Percentiles rank a stretch among this genome's conserved stretches.
phyloP scores from a whole-genome alignment of 1,140 invertebrate species.

The Maconellicoccus hirsutus region DNA sequence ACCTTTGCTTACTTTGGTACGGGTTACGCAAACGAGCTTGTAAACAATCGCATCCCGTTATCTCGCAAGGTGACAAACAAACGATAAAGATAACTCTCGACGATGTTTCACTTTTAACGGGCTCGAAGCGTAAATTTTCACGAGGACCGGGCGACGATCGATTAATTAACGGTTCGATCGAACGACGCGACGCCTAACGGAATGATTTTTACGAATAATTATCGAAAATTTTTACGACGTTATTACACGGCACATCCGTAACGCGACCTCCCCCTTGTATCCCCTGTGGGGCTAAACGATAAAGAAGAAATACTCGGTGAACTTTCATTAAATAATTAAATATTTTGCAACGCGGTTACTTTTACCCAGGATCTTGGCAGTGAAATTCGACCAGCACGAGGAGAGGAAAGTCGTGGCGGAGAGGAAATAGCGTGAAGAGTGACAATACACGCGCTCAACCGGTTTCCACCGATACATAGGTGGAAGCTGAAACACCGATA shows the following conservation, averaged over 20 bases:
- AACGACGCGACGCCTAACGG: not conserved
- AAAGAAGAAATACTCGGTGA: not conserved
- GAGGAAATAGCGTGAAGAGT: constrained; percentile 16
- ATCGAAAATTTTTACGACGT: not conserved
- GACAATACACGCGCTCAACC: constrained; percentile 17
- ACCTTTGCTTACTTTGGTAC: too few species aligned
- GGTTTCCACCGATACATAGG: constrained; percentile 15
- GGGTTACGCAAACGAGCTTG: too few species aligned
- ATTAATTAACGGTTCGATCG: not conserved
- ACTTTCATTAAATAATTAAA: not conserved
- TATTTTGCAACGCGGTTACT: not conserved
- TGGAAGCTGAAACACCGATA: constrained; percentile 6
- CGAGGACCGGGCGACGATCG: too few species aligned
- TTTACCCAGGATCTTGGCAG: not conserved
- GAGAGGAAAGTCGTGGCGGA: not conserved
- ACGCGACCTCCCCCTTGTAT: not conserved
- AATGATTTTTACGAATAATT: not conserved
- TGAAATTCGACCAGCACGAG: not conserved
- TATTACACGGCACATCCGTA: not conserved
- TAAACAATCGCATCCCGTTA: not conserved
- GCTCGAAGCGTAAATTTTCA: not conserved
- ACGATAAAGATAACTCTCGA: not conserved
- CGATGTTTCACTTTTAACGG: constrained; percentile 1
- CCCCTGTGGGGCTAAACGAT: not conserved
- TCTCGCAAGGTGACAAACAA: not conserved